These are phyloP conservation scores for Dryocosmus kuriphilus DNA, from an alignment of 2,888 invertebrate genomes.

Conservation along the genomic window DNA sequence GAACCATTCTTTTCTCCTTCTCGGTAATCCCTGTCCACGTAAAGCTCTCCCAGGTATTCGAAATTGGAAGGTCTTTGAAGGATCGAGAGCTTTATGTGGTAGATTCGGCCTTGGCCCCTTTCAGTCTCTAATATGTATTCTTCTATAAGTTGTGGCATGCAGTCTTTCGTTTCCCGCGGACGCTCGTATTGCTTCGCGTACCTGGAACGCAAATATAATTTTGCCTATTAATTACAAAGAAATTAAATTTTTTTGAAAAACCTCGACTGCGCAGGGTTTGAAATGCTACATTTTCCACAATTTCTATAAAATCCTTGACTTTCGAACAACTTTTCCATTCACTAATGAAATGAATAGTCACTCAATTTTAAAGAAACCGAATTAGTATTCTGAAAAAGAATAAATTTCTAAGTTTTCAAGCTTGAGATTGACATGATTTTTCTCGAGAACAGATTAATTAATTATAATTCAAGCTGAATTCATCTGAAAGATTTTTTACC, in stretches of 20 bases:
- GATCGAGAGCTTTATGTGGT: conserved; percentile 92
- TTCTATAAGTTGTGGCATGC: conserved; percentile 89
- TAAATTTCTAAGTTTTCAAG: no score
- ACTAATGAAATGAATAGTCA: no score
- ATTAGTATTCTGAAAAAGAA: no score
- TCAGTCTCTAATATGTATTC: conserved; percentile 94
- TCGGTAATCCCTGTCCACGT: conserved; percentile 91
- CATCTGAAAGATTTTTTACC: conserved; percentile 56
- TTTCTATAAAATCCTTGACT: no score
- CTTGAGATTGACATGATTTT: no score
- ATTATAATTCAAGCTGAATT: neutral
- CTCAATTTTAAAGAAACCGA: no score
- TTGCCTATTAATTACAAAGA: neutral
- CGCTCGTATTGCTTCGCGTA: conserved; percentile 82
- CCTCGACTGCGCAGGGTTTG: no score
- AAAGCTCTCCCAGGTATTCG: conserved; percentile 93
- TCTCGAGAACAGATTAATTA: no score
- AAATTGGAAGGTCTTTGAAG: conserved; percentile 92
- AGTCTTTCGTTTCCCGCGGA: conserved; percentile 84
- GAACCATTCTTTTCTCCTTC: conserved; percentile 88
- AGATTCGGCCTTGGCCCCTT: conserved; percentile 84
- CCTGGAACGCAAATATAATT: conserved; percentile 56
- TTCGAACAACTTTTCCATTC: no score
- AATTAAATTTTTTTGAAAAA: no score
- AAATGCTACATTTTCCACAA: no score